Evolutionary conservation across 2,113 vertebrate genomes (phyloP), one percentile per base, ranked within the genome.

Genomic region (Sula dactylatra): DNA sequence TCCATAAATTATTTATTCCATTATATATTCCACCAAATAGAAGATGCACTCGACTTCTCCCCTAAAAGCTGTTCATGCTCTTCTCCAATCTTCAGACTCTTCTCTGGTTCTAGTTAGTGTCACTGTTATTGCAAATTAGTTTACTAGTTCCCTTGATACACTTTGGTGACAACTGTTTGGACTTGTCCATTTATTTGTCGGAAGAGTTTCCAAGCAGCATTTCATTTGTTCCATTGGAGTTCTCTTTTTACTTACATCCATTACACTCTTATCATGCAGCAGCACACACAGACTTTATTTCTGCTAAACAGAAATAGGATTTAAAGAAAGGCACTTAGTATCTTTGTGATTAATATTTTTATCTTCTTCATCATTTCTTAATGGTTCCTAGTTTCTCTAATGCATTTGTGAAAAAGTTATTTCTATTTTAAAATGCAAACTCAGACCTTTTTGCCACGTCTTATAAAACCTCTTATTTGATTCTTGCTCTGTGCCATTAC

Each of bases 1-100:
- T 94, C 56, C 65, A 90, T 94, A 92, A 92, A 95, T 93, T 90
- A 97, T 92, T 89, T 93, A 94, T 81, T n/a, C 50, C 31, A 65
- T 92, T 90, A 86, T 25, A 74, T 80, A 94, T 86, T 84, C 83
- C 72, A 83, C 50, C 27, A 69, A 90, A 88, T 4, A 82, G 59
- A 93, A 92, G 72, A 83, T 67, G 72, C 72, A 88, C 80, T 96
- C 12, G 1, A 95, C 27, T 67, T 88, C 83, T 84, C 61, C 55
- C 59, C 49, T 95, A 92, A 95, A 90, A 96, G 59, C 90, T 69
- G 26, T 18, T 83, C 56, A 52, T 52, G 27, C 29, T 84, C 64
- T 92, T 66, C 45, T 77, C 54, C 65, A 84, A 64, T 34, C 64
- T 81, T 86, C 61, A 92, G 55, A 88, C 40, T 83, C 64, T 58